A percentile compares a stretch with the other conserved stretches of the same genome.
These are phyloP conservation scores for Drosophila mercatorum DNA, from an alignment of 2,888 invertebrate genomes.

Conservation along the genomic window DNA sequence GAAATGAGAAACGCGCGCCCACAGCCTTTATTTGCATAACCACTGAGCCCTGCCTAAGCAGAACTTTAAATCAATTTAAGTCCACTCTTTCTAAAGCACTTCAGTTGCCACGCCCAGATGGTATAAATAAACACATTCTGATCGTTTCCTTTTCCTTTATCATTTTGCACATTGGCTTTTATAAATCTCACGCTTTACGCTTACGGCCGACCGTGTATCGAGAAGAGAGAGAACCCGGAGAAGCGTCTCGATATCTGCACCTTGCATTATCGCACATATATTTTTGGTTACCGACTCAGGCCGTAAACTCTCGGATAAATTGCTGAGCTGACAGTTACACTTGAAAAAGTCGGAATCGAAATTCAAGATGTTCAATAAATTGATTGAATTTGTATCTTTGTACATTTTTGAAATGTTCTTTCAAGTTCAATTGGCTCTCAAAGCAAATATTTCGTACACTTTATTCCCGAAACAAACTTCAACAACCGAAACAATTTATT, in stretches of 20 bases:
- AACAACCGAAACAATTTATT: neutral
- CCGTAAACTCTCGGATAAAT: slow-evolving; percentile 52
- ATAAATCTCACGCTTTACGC: slow-evolving; percentile 57
- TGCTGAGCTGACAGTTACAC: slow-evolving; percentile 53
- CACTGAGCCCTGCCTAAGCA: slow-evolving; percentile 24
- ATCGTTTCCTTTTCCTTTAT: neutral
- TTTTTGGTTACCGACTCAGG: slow-evolving; percentile 43
- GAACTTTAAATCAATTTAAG: slow-evolving; percentile 73
- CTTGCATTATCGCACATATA: slow-evolving; percentile 41
- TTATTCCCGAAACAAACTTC: neutral
- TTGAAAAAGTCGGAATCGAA: slow-evolving; percentile 16
- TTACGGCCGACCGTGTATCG: neutral
- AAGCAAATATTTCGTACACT: neutral
- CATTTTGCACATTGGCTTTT: slow-evolving; percentile 1
- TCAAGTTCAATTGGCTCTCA: slow-evolving; percentile 29
- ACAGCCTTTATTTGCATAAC: slow-evolving; percentile 68
- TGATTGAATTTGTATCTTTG: slow-evolving; percentile 47
- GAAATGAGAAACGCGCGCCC: slow-evolving; percentile 5
- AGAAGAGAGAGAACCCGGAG: neutral
- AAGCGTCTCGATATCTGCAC: slow-evolving; percentile 39
- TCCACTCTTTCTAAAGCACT: slow-evolving; percentile 28
- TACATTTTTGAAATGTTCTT: slow-evolving; percentile 21
- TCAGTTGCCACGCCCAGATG: slow-evolving; percentile 52
- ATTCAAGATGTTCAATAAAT: slow-evolving; percentile 50
- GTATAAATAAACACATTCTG: slow-evolving; percentile 13